Base-by-base conservation (phyloP, 2,797 vertebrate species). In the Halcyon smyrnensis region DNA sequence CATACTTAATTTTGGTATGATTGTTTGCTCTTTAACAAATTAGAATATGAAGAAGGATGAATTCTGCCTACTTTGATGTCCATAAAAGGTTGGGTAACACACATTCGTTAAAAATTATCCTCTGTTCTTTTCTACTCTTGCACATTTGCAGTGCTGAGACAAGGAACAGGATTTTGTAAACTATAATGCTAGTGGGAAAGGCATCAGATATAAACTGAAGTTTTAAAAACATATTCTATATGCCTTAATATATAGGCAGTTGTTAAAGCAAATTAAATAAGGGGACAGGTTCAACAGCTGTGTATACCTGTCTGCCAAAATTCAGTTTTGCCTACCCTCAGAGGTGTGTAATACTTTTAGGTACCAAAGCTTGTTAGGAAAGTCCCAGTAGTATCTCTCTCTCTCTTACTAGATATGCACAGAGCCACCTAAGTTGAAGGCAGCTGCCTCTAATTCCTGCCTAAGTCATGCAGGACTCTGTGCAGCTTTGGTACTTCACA, bases 391-490 rank as follows among this genome's bases (percentile, higher is more conserved):
- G 81, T 8, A 3, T 53, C 57, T 62, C n/a, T 57, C 5, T 57
- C 50, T 69, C 78, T 91, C 37, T 73, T 82, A 27, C 43, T 65
- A 59, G 64, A 14, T 41, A 2, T 0, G 2, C 45, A 43, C 34
- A 19, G 64, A 91, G 23, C 34, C 73, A 77, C 89, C 64, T n/a
- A 36, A 74, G 76, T 32, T 36, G 69, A 62, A 83, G 51, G 71
- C 82, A 91, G 84, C 87, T 91, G 70, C 56, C 87, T 67, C 56
- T 54, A 37, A 78, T 90, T 90, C 24, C 65, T 78, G 65, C 87
- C 25, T 11, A 13, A 83, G 9, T 68, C 0, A 0, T 39, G 19
- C 5, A 11, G 54, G 65, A 25, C 50, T 70, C 59, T 68, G 20
- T 36, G 19, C 51, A 48, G 70, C 46, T 60, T 62, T 54, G 46